Evolutionary conservation across 2,113 vertebrate genomes (phyloP), one percentile per base, ranked within the genome.

Genomic region (Callaeas wilsoni): DNA sequence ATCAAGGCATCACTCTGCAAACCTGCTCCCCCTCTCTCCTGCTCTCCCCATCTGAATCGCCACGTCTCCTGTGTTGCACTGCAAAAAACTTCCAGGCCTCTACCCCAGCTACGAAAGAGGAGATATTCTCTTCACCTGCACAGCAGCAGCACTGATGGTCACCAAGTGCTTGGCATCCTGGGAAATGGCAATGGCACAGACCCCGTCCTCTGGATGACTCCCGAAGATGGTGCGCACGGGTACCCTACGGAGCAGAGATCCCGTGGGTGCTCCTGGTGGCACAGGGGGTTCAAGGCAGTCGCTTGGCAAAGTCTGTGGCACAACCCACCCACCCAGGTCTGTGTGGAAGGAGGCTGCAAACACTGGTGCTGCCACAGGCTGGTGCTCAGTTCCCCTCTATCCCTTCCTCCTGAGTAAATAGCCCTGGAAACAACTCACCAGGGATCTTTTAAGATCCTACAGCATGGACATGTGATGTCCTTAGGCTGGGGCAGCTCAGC

Each of bases 141-240:
- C 64, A 27, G 92, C n/a, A 33, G 97, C 98, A 8, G 97, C 95
- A 10, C 99, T 98, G 7, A 99, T 84, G 8, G 99, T 99, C 12
- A 91, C 99, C 97, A 99, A 91, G 59, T 98, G 97, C 95, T 98
- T 99, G 3, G 97, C 96, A 3, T 99, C 98, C 0, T 32, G 95
- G 79, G 99, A 99, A 78, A 99, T 97, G 18, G 98, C 98, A 11
- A 99, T 94, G 2, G 98, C 97, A 8, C 91, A 44, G 59, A 99
- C 96, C n/a, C 98, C 98, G 0, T 97, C 97, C 17, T 97, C 94
- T 0, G 98, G 95, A 19, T 98, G 99, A 39, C 98, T 98, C 70
- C 98, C 94, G 18, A 99, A 99, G 93, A 99, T 97, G 4, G 99
- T 99, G 33, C 96, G 97, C 57, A 99, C 99, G 0, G 99, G 99